Conservation (phyloP, 2,113 vertebrate genomes). For the Tretioscincus oriximinensis region DNA sequence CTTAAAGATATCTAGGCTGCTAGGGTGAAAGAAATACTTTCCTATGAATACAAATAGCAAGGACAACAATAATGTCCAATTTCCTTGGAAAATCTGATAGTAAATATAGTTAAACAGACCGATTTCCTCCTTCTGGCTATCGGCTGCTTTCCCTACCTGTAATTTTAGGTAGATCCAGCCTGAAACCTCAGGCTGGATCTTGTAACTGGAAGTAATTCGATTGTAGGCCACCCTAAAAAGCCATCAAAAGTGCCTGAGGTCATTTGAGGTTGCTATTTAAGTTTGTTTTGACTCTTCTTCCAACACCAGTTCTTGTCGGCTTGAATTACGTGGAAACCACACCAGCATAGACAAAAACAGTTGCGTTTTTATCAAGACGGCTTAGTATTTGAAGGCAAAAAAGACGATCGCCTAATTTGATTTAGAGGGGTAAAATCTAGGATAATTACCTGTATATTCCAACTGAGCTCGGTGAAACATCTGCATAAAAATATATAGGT, state of each 20-base stretch:
- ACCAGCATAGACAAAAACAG: slow-evolving; percentile 38
- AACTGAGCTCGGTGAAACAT: not conserved
- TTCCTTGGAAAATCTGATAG: too few relatives aligned
- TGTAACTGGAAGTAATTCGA: not conserved
- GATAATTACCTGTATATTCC: not conserved
- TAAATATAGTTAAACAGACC: too few relatives aligned
- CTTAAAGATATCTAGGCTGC: too few relatives aligned
- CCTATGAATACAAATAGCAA: too few relatives aligned
- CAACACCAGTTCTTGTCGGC: slow-evolving; percentile 40
- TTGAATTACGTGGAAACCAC: slow-evolving; percentile 49
- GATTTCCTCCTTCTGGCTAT: not conserved
- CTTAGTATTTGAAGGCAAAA: slow-evolving; percentile 42
- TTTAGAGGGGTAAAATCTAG: not conserved
- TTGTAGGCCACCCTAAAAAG: not conserved
- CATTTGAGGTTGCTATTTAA: slow-evolving; percentile 41
- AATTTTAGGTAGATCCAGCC: not conserved
- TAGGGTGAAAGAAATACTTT: too few relatives aligned
- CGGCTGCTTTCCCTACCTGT: too few relatives aligned
- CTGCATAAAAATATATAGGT: not conserved
- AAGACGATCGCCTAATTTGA: not conserved
- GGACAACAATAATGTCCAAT: too few relatives aligned
- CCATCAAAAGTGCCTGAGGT: not conserved
- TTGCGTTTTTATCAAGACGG: slow-evolving; percentile 33
- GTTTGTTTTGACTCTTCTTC: slow-evolving; percentile 18
- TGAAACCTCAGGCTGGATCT: not conserved